A percentile compares a stretch with the other conserved stretches of the same genome.
These are phyloP conservation scores for Polyodon spathula DNA, from an alignment of 2,113 vertebrate genomes.

Conservation along the genomic window DNA sequence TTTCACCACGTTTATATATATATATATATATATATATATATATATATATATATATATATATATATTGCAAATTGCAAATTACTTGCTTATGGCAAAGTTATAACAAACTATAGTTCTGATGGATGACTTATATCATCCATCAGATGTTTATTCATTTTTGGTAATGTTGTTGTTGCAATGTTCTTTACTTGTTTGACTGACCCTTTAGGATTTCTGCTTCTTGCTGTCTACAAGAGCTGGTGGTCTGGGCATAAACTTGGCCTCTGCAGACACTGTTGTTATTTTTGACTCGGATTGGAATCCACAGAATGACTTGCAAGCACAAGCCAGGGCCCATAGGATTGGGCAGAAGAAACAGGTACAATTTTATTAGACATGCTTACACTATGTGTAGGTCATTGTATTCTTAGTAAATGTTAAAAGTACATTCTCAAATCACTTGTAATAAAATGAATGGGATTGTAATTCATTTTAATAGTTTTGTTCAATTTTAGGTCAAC, in stretches of 20 bases:
- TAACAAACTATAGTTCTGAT: no score
- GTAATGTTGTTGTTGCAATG: no score
- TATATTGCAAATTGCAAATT: no score
- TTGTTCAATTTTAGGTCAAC: constrained; percentile 69
- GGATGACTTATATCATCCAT: no score
- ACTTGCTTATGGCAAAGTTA: no score
- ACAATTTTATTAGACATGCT: constrained; percentile 9
- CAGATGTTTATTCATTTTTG: no score
- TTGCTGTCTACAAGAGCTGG: constrained; percentile 92
- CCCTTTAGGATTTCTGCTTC: constrained; percentile 89
- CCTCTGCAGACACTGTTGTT: constrained; percentile 95
- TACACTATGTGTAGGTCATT: background rate
- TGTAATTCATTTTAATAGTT: constrained; percentile 1
- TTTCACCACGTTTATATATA: no score
- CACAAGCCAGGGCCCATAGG: constrained; percentile 93
- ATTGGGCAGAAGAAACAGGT: constrained; percentile 94
- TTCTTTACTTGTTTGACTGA: background rate
- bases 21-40: no score
- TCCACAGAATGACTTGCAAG: constrained; percentile 94
- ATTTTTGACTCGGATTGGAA: constrained; percentile 99
- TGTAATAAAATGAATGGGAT: no score
- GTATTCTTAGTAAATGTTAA: constrained; percentile 23
- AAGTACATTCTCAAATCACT: no score
- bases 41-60: no score
- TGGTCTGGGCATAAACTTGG: constrained; percentile 92